Evolutionary conservation across 2,888 invertebrate species (phyloP).

Genomic region (Protophormia terraenovae): DNA sequence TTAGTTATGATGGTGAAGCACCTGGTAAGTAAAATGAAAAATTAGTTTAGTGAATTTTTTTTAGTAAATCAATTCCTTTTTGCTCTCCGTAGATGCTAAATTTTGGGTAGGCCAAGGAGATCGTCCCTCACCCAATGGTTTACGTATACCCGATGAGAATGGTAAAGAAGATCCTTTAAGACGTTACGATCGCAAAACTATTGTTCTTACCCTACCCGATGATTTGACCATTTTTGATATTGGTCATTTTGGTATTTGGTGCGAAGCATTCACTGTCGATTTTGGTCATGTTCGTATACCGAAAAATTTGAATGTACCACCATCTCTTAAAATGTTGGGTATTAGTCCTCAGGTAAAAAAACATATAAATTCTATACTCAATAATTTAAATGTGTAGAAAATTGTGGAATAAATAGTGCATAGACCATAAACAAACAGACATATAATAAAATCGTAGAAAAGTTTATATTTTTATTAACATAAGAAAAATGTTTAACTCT

Average conservation of each 20-base stretch:
- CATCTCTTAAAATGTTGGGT: slow-evolving; percentile 95
- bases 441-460: neutral
- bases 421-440: slow-evolving; percentile 26
- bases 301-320: slow-evolving; percentile 90
- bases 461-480: slow-evolving; percentile 2
- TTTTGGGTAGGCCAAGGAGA: slow-evolving; percentile 95
- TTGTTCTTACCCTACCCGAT: slow-evolving; percentile 93
- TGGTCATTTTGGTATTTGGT: slow-evolving; percentile 96
- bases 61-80: neutral
- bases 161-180: slow-evolving; percentile 91
- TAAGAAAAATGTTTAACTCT: slow-evolving; percentile 1
- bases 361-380: slow-evolving; percentile 76
- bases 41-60: neutral
- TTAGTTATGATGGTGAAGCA: slow-evolving; percentile 95
- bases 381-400: slow-evolving; percentile 73
- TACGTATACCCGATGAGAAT: slow-evolving; percentile 94
- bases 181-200: slow-evolving; percentile 92
- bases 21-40: slow-evolving; percentile 91
- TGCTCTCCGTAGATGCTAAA: slow-evolving; percentile 88
- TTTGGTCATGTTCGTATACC: slow-evolving; percentile 93
- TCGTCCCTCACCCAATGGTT: slow-evolving; percentile 91
- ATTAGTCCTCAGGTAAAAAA: slow-evolving; percentile 94
- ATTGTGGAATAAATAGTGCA: slow-evolving; percentile 11
- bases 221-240: slow-evolving; percentile 95
- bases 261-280: slow-evolving; percentile 95